Evolutionary conservation across 2,113 vertebrate species (phyloP), one percentile per base, ranked within the genome.

Genomic region (Myiopsitta monachus): DNA sequence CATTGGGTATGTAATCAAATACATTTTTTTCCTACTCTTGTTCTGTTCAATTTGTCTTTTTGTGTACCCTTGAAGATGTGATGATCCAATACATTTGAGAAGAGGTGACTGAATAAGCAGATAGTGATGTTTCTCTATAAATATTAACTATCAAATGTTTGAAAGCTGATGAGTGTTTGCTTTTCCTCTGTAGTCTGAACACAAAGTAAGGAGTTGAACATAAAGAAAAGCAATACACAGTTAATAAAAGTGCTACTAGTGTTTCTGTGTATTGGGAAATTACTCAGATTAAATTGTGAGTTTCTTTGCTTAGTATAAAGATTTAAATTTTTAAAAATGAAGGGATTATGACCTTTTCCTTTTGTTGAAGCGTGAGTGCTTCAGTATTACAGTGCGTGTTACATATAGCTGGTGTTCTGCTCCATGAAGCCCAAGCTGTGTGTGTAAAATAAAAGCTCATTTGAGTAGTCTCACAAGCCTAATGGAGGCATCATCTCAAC

Each of bases 401-500:
- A 76, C 61, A 88, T 95, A 75, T 54, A 84, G 91, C 39, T 14
- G 75, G 69, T 76, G 44, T 83, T 90, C 76, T 79, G 52, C 87
- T 88, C 88, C 93, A 30, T 94, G 90, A 95, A 97, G 95, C 95
- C 91, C 94, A 95, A 95, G 88, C 89, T 92, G 83, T 69, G 55
- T 96, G 93, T 92, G 94, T 98, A 94, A 95, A 97, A 97, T 97
- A 98, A 97, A 98, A 98, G 97, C 98, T 89, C 98, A 98, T 98
- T 98, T 98, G 98, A 98, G 98, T 97, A 97, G 97, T 94, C 96
- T 97, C 96, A 96, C 87, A 96, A 97, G 98, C 98, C 98, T 99
- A 99, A 99, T 99, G 99, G 99, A 99, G 97, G 98, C 98, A 98
- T 98, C 97, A 97, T 98, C 98, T 98, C 97, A 98, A 98, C 98